Evolutionary conservation across 2,113 vertebrate genomes (phyloP).

Genomic region (Labeo rohita): DNA sequence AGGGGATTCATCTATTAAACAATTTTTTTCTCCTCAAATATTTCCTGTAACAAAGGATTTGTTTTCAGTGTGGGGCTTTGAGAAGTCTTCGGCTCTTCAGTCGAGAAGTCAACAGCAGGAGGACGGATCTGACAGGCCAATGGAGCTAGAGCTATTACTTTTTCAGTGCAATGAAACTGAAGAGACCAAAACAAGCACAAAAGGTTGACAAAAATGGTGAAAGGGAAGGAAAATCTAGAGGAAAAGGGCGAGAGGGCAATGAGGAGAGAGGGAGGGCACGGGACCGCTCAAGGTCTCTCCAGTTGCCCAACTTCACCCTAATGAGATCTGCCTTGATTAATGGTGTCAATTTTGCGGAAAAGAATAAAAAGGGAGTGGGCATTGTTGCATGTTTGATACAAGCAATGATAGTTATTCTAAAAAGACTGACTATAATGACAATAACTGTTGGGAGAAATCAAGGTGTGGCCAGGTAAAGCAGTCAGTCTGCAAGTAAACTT

Average conservation of each 20-base stretch:
- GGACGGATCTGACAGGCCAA: constrained; percentile 23
- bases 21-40: not conserved
- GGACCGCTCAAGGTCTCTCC: constrained; percentile 50
- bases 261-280: constrained; percentile 42
- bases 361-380: constrained; percentile 51
- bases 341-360: constrained; percentile 59
- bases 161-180: constrained; percentile 18
- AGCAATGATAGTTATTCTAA: constrained; percentile 47
- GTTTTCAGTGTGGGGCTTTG: constrained; percentile 30
- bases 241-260: constrained; percentile 17
- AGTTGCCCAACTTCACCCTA: constrained; percentile 55
- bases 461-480: not conserved
- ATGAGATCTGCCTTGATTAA: constrained; percentile 66
- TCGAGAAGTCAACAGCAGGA: constrained; percentile 15
- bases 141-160: constrained; percentile 19
- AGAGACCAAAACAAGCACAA: constrained; percentile 39
- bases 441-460: not conserved
- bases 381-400: constrained; percentile 51
- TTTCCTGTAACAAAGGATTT: constrained; percentile 36
- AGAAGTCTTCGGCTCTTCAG: not conserved
- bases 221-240: constrained; percentile 7
- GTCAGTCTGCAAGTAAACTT: not conserved
- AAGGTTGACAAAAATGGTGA: constrained; percentile 57
- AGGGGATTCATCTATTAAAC: constrained; percentile 34
- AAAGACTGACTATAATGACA: not conserved